A percentile compares a stretch with the other conserved stretches of the same genome.
Evolutionary conservation across 2,888 invertebrate genomes (phyloP).

Genomic region (Galerucella calmariensis): DNA sequence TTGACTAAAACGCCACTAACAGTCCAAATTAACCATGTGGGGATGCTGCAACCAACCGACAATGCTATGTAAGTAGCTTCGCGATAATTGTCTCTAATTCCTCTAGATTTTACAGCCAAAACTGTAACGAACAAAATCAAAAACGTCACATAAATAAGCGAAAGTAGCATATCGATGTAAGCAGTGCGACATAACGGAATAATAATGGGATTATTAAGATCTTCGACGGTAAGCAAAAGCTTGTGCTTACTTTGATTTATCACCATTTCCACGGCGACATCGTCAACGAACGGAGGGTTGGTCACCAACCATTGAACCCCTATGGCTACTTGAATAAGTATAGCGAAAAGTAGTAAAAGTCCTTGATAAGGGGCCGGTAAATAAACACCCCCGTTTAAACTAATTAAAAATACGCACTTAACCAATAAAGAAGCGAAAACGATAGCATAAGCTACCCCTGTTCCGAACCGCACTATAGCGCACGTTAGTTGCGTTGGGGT

Average conservation of each 20-base stretch:
- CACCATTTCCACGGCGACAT: conserved; percentile 60
- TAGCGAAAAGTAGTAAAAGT: conserved; percentile 88
- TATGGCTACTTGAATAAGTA: conserved; percentile 89
- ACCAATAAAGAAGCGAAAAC: conserved; percentile 92
- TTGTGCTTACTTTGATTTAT: conserved; percentile 60
- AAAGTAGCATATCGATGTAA: conserved; percentile 79
- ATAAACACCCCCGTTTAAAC: conserved; percentile 91
- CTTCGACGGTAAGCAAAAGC: conserved; percentile 63
- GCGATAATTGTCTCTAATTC: conserved; percentile 92
- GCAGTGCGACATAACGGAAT: conserved; percentile 73
- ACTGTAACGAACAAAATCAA: conserved; percentile 86
- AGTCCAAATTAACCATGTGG: conserved; percentile 88
- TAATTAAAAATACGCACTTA: conserved; percentile 92
- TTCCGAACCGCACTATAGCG: conserved; percentile 83
- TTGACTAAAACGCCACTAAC: conserved; percentile 83
- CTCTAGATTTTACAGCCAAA: conserved; percentile 85
- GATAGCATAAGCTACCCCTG: conserved; percentile 84
- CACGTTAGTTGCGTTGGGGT: conserved; percentile 84
- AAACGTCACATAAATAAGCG: conserved; percentile 85
- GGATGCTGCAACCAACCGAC: conserved; percentile 86
- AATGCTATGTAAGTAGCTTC: conserved; percentile 93
- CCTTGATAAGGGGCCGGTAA: conserved; percentile 93
- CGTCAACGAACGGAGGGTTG: conserved; percentile 75
- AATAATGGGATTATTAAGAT: conserved; percentile 49
- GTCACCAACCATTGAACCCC: conserved; percentile 87